Conservation (phyloP, 2,113 vertebrate species). For the Tetrax tetrax region DNA sequence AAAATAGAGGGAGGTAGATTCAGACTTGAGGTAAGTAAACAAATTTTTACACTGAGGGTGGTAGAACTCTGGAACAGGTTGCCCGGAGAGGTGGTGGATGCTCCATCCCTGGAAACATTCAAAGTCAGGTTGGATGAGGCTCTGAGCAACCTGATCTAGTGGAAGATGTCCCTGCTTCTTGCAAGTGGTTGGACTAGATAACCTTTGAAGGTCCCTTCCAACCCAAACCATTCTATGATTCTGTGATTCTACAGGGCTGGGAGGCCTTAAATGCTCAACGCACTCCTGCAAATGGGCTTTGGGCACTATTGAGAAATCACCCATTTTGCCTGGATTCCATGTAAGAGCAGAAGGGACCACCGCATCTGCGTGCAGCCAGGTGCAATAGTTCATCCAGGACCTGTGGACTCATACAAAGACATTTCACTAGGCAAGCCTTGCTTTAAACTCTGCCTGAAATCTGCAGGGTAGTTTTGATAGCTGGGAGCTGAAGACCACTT, state of each 20-base stretch:
- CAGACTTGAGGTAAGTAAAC: too few species aligned
- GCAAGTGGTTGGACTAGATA: too few species aligned
- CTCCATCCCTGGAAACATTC: too few species aligned
- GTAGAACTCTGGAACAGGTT: too few species aligned
- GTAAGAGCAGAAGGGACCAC: rapidly evolving
- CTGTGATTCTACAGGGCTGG: neutral
- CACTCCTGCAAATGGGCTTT: neutral
- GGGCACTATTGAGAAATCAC: neutral
- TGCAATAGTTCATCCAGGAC: neutral
- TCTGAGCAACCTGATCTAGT: too few species aligned
- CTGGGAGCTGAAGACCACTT: neutral
- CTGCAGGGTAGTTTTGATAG: neutral
- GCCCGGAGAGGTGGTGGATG: too few species aligned
- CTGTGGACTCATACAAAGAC: neutral
- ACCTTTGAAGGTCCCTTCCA: too few species aligned
- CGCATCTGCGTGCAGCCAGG: neutral
- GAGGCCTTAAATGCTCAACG: neutral
- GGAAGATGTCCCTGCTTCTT: too few species aligned
- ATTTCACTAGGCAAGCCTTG: neutral
- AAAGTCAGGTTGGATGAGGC: too few species aligned
- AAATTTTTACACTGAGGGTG: too few species aligned
- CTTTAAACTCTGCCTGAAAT: neutral
- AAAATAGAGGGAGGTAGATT: too few species aligned
- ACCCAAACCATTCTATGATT: too few species aligned
- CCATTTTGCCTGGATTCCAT: rapidly evolving